Base-by-base conservation (phyloP, 2,113 vertebrate species). In the Anoura caudifer region DNA sequence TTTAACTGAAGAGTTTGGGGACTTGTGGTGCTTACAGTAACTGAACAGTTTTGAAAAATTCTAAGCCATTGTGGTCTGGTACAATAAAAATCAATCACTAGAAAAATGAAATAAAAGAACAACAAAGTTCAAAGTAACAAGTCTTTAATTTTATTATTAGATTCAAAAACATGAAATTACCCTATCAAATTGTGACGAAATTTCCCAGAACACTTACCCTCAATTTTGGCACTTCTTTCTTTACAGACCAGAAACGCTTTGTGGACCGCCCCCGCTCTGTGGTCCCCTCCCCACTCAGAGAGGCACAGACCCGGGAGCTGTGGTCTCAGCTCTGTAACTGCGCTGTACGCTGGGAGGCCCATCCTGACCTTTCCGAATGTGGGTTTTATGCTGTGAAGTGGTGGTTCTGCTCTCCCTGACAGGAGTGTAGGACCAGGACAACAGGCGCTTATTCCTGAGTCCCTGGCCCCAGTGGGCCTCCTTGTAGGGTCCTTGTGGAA, bases 401-500 rank as follows among this genome's bases (percentile, higher is more conserved):
- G 16, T 47, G 10, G 28, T 14, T 10, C 31, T 77, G 5, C 61
- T 36, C n/a, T 81, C 19, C 50, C 19, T 17, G 4, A 61, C 10
- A 65, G 77, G 81, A 76, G 24, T 15, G 24, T 59, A 17, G 56
- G 11, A 52, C 13, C 13, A 24, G 63, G 47, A 41, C 19, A 90
- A n/a, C 11, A 33, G 67, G 26, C 45, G 14, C 50, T 77, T 36
- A 36, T 31, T 76, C 26, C 54, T 63, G 54, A 88, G 76, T 7
- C 31, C 13, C 26, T 63, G 16, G 4, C 12, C 26, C 65, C 14
- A 16, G 31, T 70, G 45, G 3, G 0, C 54, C 26, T 91, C 31
- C 26, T 81, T 56, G 52, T 33, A 81, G 67, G 31, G 19, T 67
- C 50, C 26, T 77, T 90, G 33, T 93, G 50, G 56, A 91, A 96